Conservation (phyloP, 2,888 invertebrate genomes). For the Cetonia aurata region DNA sequence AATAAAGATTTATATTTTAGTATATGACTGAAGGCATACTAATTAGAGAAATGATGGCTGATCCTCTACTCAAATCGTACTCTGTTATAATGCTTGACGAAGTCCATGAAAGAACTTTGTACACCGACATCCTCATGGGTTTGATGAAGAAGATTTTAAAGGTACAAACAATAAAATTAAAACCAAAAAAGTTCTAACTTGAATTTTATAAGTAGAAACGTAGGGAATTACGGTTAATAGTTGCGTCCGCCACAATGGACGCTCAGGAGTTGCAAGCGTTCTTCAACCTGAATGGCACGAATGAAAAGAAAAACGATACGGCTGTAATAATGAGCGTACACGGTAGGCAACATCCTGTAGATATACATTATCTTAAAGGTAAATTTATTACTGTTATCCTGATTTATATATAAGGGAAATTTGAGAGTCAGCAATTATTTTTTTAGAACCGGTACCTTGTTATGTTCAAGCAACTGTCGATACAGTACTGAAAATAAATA, state of each 20-base stretch:
- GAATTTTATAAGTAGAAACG: conserved; percentile 73
- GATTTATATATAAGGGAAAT: no score
- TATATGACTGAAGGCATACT: conserved; percentile 98
- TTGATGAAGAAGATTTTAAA: conserved; percentile 91
- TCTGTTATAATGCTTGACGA: conserved; percentile 92
- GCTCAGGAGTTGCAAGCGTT: conserved; percentile 87
- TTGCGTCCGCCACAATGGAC: conserved; percentile 97
- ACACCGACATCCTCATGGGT: conserved; percentile 95
- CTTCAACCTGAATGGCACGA: conserved; percentile 73
- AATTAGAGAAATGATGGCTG: conserved; percentile 93
- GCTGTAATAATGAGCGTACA: conserved; percentile 89
- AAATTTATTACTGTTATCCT: conserved; percentile 31
- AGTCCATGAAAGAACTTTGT: conserved; percentile 93
- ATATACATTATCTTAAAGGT: conserved; percentile 85
- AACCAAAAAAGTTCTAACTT: not conserved
- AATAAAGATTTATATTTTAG: conserved; percentile 66
- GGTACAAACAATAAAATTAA: conserved; percentile 65
- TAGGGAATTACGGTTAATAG: conserved; percentile 83
- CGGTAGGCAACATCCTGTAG: conserved; percentile 90
- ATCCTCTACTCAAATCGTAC: conserved; percentile 92
- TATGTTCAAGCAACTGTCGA: conserved; percentile 90
- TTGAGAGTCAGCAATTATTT: not conserved
- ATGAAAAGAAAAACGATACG: conserved; percentile 71
- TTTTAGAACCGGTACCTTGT: conserved; percentile 85
- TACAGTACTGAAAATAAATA: conserved; percentile 91